These are phyloP conservation scores for Ellobius talpinus DNA, from an alignment of 2,113 vertebrate genomes.

Conservation along the genomic window DNA sequence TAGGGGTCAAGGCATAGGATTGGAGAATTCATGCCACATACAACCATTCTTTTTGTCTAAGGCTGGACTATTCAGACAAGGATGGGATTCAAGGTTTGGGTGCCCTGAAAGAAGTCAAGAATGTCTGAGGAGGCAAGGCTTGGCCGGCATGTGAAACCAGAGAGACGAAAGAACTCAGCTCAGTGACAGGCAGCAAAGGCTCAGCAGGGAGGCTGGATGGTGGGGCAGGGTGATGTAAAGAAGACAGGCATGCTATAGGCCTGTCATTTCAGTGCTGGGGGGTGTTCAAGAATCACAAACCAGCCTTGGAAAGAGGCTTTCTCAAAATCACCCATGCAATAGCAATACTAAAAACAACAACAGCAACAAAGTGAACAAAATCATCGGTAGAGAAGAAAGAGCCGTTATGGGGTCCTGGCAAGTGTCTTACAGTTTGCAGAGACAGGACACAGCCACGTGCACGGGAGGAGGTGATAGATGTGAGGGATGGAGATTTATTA, in stretches of 20 bases:
- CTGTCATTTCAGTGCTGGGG: background rate
- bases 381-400: background rate
- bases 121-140: background rate
- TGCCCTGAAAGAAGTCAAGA: background rate
- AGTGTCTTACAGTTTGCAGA: background rate
- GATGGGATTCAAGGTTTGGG: background rate
- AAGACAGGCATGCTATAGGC: background rate
- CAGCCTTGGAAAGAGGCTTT: background rate
- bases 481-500: background rate
- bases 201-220: background rate
- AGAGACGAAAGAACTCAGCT: background rate
- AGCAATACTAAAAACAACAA: background rate
- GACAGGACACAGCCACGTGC: background rate
- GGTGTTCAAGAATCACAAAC: background rate
- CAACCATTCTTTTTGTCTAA: background rate
- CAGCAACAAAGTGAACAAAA: too few species aligned
- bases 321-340: background rate
- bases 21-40: background rate
- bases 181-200: background rate
- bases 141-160: background rate
- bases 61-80: background rate
- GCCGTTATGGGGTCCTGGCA: background rate
- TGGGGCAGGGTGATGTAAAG: background rate
- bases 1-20: background rate
- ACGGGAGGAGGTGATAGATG: rapidly evolving